A percentile compares a stretch with the other conserved stretches of the same genome.
Conservation (phyloP, 2,888 invertebrate genomes). For the Odontomyia ornata region DNA sequence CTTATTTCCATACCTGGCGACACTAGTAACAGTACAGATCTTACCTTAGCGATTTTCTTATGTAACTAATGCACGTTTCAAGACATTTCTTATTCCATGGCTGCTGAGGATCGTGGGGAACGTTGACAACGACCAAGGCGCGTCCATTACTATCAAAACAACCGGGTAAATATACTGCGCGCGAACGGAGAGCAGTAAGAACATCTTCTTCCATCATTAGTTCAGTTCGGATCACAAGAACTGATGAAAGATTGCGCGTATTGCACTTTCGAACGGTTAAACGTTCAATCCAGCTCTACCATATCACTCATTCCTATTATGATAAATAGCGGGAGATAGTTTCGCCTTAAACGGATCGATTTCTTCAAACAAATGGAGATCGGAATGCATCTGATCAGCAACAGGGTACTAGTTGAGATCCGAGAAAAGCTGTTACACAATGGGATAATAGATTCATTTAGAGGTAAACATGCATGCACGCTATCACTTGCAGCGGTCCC, state of each 20-base stretch:
- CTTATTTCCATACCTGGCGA: not conserved
- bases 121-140: slow-evolving; percentile 70
- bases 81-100: slow-evolving; percentile 64
- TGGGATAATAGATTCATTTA: not conserved
- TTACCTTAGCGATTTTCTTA: slow-evolving; percentile 63
- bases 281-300: slow-evolving; percentile 22
- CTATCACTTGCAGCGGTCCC: not conserved
- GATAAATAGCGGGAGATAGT: not conserved
- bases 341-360: not conserved
- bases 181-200: slow-evolving; percentile 69
- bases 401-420: not conserved
- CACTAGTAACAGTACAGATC: slow-evolving; percentile 47
- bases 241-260: slow-evolving; percentile 10
- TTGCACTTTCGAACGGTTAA: not conserved
- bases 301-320: slow-evolving; percentile 32
- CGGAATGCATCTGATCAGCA: not conserved
- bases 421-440: not conserved
- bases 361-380: too few species aligned
- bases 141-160: slow-evolving; percentile 73
- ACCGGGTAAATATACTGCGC: slow-evolving; percentile 71
- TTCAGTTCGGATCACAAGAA: not conserved
- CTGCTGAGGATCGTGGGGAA: slow-evolving; percentile 69
- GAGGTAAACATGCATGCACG: not conserved
- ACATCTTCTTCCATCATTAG: slow-evolving; percentile 68
- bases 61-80: slow-evolving; percentile 61